Percentiles rank a stretch among this genome's conserved stretches.
Evolutionary conservation across 2,888 invertebrate species (phyloP).

Genomic region (Bimastos eiseni): DNA sequence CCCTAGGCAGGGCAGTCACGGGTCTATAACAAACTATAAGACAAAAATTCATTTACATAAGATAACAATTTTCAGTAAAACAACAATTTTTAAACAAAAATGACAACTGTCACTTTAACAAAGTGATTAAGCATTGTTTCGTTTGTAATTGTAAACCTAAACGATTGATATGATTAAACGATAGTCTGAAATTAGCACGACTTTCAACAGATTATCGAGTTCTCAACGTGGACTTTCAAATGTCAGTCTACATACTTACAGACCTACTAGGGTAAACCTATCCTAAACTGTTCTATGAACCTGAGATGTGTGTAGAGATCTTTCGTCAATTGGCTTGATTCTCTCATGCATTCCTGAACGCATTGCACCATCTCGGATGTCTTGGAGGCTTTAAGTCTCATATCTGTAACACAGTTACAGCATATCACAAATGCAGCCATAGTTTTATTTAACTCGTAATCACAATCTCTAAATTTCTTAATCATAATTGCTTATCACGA

Average conservation of each 20-base stretch:
- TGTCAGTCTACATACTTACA: not conserved
- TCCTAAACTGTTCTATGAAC: conserved; percentile 38
- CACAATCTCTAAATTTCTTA: no score
- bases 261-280: not conserved
- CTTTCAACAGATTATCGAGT: not conserved
- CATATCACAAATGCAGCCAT: not conserved
- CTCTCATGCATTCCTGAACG: conserved; percentile 49
- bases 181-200: not conserved
- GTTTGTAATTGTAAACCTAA: no score
- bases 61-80: no score
- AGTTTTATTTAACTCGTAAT: not conserved
- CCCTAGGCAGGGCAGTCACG: no score
- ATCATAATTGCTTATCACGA: no score
- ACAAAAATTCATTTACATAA: no score
- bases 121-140: no score
- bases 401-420: not conserved
- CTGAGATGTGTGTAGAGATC: conserved; percentile 53
- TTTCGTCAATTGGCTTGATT: conserved; percentile 48
- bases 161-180: no score
- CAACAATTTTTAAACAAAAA: no score
- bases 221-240: not conserved
- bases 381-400: conserved; percentile 40
- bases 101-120: no score
- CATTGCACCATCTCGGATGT: conserved; percentile 51
- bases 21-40: no score